Percentiles rank a stretch among this genome's conserved stretches.
These are phyloP conservation scores for Exephanes ischioxanthus DNA, from an alignment of 2,888 invertebrate genomes.

Conservation along the genomic window DNA sequence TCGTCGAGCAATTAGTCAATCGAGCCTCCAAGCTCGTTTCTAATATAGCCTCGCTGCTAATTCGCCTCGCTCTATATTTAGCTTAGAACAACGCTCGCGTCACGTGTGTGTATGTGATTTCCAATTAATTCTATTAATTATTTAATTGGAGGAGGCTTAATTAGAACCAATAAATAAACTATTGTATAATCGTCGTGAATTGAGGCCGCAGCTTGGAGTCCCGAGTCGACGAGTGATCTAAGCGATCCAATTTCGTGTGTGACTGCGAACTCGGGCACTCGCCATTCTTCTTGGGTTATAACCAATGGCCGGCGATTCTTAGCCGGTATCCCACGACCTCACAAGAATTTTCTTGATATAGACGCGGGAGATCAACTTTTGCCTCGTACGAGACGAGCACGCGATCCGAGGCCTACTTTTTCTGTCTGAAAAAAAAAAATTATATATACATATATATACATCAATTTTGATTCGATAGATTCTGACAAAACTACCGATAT, in stretches of 20 bases:
- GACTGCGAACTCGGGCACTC: not conserved
- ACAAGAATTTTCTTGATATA: constrained; percentile 1
- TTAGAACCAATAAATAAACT: constrained; percentile 84
- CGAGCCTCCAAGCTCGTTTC: constrained; percentile 59
- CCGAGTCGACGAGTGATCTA: constrained; percentile 58
- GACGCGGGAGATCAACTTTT: not conserved
- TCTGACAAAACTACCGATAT: not conserved
- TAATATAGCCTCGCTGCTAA: constrained; percentile 64
- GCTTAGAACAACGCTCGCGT: constrained; percentile 66
- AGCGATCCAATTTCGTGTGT: constrained; percentile 41
- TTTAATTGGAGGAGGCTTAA: constrained; percentile 84
- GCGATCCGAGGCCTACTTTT: not conserved
- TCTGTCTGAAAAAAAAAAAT: not conserved
- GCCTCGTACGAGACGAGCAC: not conserved
- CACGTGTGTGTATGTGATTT: constrained; percentile 77
- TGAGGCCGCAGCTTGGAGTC: constrained; percentile 79
- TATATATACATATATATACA: not conserved
- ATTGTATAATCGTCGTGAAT: constrained; percentile 84
- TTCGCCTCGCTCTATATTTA: constrained; percentile 71
- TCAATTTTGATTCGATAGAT: not conserved
- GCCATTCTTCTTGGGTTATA: constrained; percentile 20
- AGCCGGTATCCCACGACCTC: constrained; percentile 14
- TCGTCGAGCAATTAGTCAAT: constrained; percentile 65
- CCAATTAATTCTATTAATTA: constrained; percentile 85
- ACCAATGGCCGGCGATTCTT: constrained; percentile 27